Base-by-base conservation (phyloP, 2,888 invertebrate genomes). In the Cantharis rustica region DNA sequence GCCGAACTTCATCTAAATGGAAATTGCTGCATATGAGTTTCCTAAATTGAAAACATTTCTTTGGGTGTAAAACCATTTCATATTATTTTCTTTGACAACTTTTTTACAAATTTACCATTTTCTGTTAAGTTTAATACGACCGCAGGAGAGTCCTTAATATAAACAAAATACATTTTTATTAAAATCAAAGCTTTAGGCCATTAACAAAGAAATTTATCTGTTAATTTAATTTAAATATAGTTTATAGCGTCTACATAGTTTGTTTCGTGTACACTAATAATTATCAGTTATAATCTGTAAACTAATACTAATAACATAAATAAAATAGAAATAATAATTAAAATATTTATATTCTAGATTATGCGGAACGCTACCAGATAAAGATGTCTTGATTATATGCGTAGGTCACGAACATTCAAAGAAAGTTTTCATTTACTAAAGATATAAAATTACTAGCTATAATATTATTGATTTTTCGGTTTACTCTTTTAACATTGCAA, bases 1-100 rank as follows among this genome's bases (percentile, higher is more conserved):
- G 81, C 79, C 81, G 82, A 84, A 84, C 83, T 84, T 83, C 83
- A 84, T 84, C 84, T 85, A 85, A 84, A 84, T 84, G 85, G 85
- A 85, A 84, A 85, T 85, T 84, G 83, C 81, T 81, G 83, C 83
- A 84, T 83, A 84, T 84, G 83, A 82, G 82, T 77, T 79, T 71
- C 78, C 78, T 77, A 81, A 82, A 83, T 83, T 81, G 80, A 82
- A 78, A 81, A 77, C 80, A 74, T 79, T 77, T 79, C 62, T 47
- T 20, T 17, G 47, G 64, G 31, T 71, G 68, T 66, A 71, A 70
- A 64, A 68, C 47, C n/a, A 61, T 17, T 20, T 66, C 64, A 20
- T n/a, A 66, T 20, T n/a, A n/a, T n/a, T n/a, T 16, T 66, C 17
- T 66, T 20, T 23, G 17, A 16, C 64, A 23, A 20, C 64, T 66